Conservation (phyloP, 2,888 invertebrate genomes). For the Pseudanteris insignis region DNA sequence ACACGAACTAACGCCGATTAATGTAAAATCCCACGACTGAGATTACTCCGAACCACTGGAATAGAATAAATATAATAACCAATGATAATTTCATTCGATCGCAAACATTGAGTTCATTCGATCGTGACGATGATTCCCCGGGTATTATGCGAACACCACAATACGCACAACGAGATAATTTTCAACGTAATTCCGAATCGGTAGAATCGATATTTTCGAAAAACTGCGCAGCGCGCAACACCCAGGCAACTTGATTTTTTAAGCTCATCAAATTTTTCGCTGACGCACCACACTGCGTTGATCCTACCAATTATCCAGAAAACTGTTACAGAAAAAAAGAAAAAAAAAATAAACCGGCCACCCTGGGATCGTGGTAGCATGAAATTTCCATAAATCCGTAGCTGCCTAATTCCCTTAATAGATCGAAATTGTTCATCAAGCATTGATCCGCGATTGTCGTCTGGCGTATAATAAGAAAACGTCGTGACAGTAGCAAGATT, state of each 20-base stretch:
- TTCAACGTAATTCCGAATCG: too few relatives aligned
- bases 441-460: constrained; percentile 9
- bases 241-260: constrained; percentile 15
- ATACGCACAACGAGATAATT: too few relatives aligned
- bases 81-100: background rate
- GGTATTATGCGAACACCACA: too few relatives aligned
- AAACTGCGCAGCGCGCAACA: too few relatives aligned
- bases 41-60: too few relatives aligned
- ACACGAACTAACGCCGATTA: too few relatives aligned
- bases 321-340: constrained; percentile 11
- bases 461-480: constrained; percentile 16
- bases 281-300: background rate
- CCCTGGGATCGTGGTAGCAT: constrained; percentile 18
- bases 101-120: background rate
- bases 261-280: constrained; percentile 22
- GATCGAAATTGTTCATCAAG: constrained; percentile 23
- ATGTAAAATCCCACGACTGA: too few relatives aligned
- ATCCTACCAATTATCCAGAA: constrained; percentile 12
- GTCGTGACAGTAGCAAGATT: constrained; percentile 24
- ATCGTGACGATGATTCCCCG: background rate
- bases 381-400: constrained; percentile 27
- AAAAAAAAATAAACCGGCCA: constrained; percentile 22
- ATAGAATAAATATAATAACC: background rate
- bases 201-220: background rate
- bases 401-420: constrained; percentile 28